Conservation (phyloP, 2,888 invertebrate species). For the Conchocele bisecta region DNA sequence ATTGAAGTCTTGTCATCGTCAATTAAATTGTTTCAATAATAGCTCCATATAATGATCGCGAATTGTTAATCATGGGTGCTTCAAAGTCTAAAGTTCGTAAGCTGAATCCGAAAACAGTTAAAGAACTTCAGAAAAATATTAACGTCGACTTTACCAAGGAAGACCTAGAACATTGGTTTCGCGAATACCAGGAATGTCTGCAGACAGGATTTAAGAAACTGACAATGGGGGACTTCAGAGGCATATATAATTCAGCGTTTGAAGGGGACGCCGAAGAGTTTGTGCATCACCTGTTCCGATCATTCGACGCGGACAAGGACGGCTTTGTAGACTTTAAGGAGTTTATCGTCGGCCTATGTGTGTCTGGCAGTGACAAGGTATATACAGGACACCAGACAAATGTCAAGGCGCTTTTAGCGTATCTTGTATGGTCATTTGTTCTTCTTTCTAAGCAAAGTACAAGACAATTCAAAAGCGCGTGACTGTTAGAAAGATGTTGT, state of each 20-base stretch:
- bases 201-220: constrained; percentile 26
- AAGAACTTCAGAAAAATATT: constrained; percentile 49
- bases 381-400: no score
- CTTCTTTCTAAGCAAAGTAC: no score
- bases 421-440: no score
- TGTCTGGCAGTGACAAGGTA: constrained; percentile 45
- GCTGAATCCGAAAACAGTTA: constrained; percentile 52
- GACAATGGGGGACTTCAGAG: constrained; percentile 40
- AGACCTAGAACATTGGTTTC: constrained; percentile 58
- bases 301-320: constrained; percentile 45
- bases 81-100: constrained; percentile 41
- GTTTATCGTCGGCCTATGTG: constrained; percentile 52
- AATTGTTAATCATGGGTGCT: no score
- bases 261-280: constrained; percentile 43
- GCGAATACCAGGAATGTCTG: constrained; percentile 41
- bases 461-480: no score
- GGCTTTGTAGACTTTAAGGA: constrained; percentile 55
- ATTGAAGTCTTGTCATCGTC: no score
- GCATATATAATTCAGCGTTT: constrained; percentile 45
- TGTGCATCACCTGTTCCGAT: constrained; percentile 43
- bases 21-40: no score
- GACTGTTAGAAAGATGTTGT: no score
- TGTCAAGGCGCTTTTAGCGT: no score
- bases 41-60: no score
- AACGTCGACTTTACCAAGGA: constrained; percentile 54